A percentile compares a stretch with the other conserved stretches of the same genome.
phyloP scores from a whole-genome alignment of 2,113 vertebrate genomes.

The Leptodactylus fuscus region DNA sequence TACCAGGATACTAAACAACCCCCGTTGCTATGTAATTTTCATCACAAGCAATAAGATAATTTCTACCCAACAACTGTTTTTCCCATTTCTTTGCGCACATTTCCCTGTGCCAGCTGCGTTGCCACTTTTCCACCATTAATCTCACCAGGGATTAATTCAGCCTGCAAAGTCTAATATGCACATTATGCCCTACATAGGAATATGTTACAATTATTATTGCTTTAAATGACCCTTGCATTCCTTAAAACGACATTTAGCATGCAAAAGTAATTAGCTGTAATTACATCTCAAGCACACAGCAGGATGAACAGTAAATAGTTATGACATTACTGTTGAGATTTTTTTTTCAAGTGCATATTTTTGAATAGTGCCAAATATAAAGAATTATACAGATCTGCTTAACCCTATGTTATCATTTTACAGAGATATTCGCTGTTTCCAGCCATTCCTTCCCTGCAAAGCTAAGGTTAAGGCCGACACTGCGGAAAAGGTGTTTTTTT shows the following conservation, averaged over 20 bases:
- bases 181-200: conserved; percentile 54
- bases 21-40: background rate
- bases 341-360: conserved; percentile 40
- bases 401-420: background rate
- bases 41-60: conserved; percentile 14
- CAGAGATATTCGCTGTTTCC: too few relatives aligned
- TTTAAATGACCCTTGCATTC: conserved; percentile 57
- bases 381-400: conserved; percentile 13
- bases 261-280: conserved; percentile 57
- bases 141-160: conserved; percentile 42
- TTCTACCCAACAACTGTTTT: conserved; percentile 32
- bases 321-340: conserved; percentile 55
- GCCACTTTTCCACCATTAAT: conserved; percentile 38
- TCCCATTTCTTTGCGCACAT: background rate
- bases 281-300: conserved; percentile 55
- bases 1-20: background rate
- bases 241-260: conserved; percentile 51
- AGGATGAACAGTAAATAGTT: conserved; percentile 57
- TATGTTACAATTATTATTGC: conserved; percentile 51
- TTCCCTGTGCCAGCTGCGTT: conserved; percentile 24
- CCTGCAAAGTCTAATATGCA: conserved; percentile 51
- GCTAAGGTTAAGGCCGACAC: too few relatives aligned
- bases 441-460: too few relatives aligned
- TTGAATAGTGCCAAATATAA: conserved; percentile 20
- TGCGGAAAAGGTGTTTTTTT: too few relatives aligned